phyloP scores from a whole-genome alignment of 2,888 invertebrate genomes.

The Synanthedon tipuliformis region DNA sequence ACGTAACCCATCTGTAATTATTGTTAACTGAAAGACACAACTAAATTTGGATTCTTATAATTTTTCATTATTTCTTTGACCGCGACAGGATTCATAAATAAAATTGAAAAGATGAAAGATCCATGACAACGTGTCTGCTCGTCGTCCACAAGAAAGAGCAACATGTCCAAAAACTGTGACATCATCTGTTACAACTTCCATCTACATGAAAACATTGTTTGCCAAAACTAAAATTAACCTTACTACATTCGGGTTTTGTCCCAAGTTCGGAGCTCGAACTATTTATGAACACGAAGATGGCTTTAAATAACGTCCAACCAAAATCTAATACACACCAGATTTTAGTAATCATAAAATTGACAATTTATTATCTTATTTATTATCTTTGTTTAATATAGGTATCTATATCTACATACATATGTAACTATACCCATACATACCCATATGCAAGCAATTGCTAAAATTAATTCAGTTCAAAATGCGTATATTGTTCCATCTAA shows the following conservation, averaged over 20 bases:
- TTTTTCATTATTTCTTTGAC: too few species aligned
- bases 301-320: constrained; percentile 6
- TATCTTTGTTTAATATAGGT: too few species aligned
- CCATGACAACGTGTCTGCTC: neutral
- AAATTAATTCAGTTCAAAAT: too few species aligned
- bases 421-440: too few species aligned
- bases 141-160: neutral
- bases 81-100: neutral
- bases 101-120: neutral
- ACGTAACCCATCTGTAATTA: constrained; percentile 1
- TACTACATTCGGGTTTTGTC: neutral
- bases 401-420: too few species aligned
- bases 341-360: too few species aligned
- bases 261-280: constrained; percentile 4
- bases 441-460: too few species aligned
- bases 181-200: neutral
- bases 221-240: constrained; percentile 1
- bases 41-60: too few species aligned
- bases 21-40: too few species aligned
- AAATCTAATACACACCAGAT: too few species aligned
- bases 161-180: neutral
- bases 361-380: too few species aligned
- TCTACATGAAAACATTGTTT: constrained; percentile 2
- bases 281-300: constrained; percentile 4
- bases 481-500: too few species aligned